Evolutionary conservation across 2,113 vertebrate species (phyloP), one percentile per base, ranked within the genome.

Genomic region (Phycodurus eques): DNA sequence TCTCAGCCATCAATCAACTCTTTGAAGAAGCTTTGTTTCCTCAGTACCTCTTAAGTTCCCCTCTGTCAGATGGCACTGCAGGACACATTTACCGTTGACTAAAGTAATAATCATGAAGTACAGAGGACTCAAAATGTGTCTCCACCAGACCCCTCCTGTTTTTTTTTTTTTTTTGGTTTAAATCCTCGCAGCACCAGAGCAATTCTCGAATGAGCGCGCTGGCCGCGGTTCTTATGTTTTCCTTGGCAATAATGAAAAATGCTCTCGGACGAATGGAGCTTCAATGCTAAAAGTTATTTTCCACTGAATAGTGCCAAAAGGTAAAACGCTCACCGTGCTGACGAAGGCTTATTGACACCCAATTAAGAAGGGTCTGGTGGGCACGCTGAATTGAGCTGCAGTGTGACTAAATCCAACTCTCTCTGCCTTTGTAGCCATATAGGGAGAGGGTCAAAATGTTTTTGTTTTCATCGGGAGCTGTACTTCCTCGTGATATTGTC

Each of bases 401-500:
- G 39, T 65, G 72, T 62, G 77, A 82, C 78, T 80, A 83, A 82
- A 87, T 79, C 65, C 60, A 54, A 2, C 65, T 79, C 73, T 75
- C 54, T 61, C 71, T 75, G 64, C 76, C 66, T 17, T 70, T 14
- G 8, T 47, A 31, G 82, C 73, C 76, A 72, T 49, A 31, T 12
- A 20, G 67, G 46, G 2, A 17, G 68, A 81, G 57, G 11, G 70
- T 78, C 61, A 62, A 65, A 72, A 54, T 59, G 22, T 67, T 68
- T 78, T 70, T 69, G 19, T 69, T 70, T 71, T 53, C 46, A 70
- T 67, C 75, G 76, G 75, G 77, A 83, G 81, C 85, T 77, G 62
- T 83, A 61, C 73, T 82, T 87, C 83, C 78, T 81, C 89, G 72
- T 88, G 76, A 68, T 90, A 83, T 79, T 87, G 81, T 91, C 90